Percentiles rank a stretch among this genome's conserved stretches.
phyloP scores from a whole-genome alignment of 2,888 invertebrate genomes.

The Tipula helvola region DNA sequence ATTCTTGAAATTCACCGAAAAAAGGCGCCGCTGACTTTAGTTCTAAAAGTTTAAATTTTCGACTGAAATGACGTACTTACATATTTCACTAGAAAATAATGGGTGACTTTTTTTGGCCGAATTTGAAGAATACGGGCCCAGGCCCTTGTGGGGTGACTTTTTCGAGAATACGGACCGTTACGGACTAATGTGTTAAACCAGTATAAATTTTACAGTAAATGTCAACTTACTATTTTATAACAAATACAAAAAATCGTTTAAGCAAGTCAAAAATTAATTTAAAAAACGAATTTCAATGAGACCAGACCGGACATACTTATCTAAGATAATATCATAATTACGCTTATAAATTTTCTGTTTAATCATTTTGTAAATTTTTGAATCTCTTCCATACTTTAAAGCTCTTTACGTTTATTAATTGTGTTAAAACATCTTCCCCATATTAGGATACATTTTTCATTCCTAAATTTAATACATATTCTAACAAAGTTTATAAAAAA shows the following conservation, averaged over 20 bases:
- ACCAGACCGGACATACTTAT: background rate
- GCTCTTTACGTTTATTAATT: background rate
- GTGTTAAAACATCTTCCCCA: background rate
- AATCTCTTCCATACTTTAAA: background rate
- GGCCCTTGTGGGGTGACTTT: too few relatives aligned
- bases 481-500: background rate
- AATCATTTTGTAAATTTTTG: background rate
- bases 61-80: too few relatives aligned
- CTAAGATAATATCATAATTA: background rate
- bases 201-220: too few relatives aligned
- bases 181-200: too few relatives aligned
- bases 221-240: too few relatives aligned
- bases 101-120: too few relatives aligned
- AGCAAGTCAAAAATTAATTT: background rate
- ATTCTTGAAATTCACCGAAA: too few relatives aligned
- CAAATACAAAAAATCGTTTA: background rate
- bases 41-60: too few relatives aligned
- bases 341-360: background rate
- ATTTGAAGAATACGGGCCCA: too few relatives aligned
- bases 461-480: background rate
- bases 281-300: background rate
- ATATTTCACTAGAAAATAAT: too few relatives aligned
- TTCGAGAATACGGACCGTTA: too few relatives aligned
- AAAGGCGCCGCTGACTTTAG: too few relatives aligned
- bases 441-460: background rate